Conservation (phyloP, 2,113 vertebrate species). For the Gobio gobio region DNA sequence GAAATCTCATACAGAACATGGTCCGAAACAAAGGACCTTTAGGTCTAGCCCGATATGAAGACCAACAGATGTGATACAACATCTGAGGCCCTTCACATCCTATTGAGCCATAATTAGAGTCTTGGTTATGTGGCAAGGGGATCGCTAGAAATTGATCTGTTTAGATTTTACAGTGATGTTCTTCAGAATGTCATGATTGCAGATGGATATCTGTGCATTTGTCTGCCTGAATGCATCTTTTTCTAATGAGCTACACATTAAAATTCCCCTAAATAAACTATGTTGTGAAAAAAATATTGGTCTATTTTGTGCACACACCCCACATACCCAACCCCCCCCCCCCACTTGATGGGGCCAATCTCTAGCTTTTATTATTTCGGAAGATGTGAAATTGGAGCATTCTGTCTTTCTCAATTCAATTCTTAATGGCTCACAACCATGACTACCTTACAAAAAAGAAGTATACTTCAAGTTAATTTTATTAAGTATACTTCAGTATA, state of each 20-base stretch:
- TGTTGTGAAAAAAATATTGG: not conserved
- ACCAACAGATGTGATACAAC: not conserved
- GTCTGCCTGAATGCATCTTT: not conserved
- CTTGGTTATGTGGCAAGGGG: slow-evolving; percentile 24
- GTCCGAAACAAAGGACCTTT: slow-evolving; percentile 1
- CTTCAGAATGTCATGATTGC: not conserved
- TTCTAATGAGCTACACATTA: not conserved
- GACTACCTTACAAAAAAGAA: no score
- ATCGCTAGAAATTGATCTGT: not conserved
- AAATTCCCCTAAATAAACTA: not conserved
- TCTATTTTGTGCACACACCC: no score
- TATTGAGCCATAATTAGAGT: not conserved
- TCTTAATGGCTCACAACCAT: no score
- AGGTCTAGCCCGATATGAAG: slow-evolving; percentile 28
- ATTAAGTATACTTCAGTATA: no score
- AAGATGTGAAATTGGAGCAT: no score
- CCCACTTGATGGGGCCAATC: no score
- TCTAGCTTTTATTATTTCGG: no score
- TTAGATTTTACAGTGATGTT: not conserved
- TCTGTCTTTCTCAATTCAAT: no score
- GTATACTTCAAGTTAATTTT: no score
- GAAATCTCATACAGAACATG: not conserved
- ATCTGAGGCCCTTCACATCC: not conserved
- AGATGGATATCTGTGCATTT: slow-evolving; percentile 11
- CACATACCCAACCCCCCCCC: no score